Conservation (phyloP, 2,888 invertebrate species). For the Acanthopleura granulata region DNA sequence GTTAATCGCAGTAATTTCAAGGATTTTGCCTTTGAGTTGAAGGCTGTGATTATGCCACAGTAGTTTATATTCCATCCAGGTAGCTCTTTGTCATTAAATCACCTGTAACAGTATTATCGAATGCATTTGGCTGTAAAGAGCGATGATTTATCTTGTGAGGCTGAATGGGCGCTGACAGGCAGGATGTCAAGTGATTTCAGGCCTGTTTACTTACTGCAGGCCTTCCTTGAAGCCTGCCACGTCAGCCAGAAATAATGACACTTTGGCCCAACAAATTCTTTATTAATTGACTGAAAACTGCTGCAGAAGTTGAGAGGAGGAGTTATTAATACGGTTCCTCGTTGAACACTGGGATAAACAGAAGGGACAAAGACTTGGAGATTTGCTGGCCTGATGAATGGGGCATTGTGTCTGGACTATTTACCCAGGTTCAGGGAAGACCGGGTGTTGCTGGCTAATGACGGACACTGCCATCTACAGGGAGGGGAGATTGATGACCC, state of each 20-base stretch:
- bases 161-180: slow-evolving; percentile 10
- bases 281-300: slow-evolving; percentile 14
- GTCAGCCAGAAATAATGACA: slow-evolving; percentile 13
- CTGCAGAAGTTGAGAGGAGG: not conserved
- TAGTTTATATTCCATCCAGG: slow-evolving; percentile 10
- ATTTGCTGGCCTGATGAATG: not conserved
- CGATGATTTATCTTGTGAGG: not conserved
- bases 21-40: not conserved
- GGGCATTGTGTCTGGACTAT: too few species aligned
- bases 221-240: not conserved
- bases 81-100: not conserved
- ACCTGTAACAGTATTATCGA: slow-evolving; percentile 2
- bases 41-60: not conserved
- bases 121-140: not conserved
- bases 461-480: not conserved
- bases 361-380: not conserved
- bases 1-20: too few species aligned
- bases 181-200: slow-evolving; percentile 7
- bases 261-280: slow-evolving; percentile 12
- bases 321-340: not conserved
- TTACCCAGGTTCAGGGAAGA: too few species aligned
- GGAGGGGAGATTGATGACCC: not conserved
- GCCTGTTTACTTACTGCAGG: slow-evolving; percentile 8
- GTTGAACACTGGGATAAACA: not conserved
- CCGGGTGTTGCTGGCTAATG: too few species aligned